Evolutionary conservation across 2,888 invertebrate species (phyloP).

Genomic region (Apocheima hispidaria): DNA sequence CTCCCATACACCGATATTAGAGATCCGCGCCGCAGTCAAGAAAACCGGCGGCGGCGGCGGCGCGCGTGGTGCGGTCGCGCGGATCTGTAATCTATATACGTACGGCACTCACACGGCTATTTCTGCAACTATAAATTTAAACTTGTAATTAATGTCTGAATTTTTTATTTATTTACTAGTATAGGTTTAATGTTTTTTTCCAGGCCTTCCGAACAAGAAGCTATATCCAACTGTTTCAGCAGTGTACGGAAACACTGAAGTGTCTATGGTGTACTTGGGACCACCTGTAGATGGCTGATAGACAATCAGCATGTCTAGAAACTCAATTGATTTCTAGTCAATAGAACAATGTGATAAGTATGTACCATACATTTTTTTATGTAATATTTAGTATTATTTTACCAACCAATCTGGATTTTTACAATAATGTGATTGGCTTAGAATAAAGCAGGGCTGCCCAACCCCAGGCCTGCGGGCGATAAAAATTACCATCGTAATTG

Average conservation of each 20-base stretch:
- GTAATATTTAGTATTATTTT: conserved; percentile 7
- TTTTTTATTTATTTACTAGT: no score
- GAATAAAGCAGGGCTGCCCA: not conserved
- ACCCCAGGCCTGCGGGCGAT: not conserved
- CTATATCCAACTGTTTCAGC: conserved; percentile 98
- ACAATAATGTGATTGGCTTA: not conserved
- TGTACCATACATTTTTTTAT: conserved; percentile 33
- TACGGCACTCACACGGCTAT: no score
- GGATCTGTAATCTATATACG: no score
- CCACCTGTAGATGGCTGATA: conserved; percentile 97
- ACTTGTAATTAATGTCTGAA: no score
- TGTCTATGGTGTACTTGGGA: conserved; percentile 99
- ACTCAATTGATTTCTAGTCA: conserved; percentile 56
- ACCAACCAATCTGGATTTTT: conserved; percentile 1
- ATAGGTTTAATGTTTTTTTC: conserved; percentile 49
- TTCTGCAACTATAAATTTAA: no score
- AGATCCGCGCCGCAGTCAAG: no score
- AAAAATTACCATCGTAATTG: not conserved
- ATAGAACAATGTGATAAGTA: conserved; percentile 57
- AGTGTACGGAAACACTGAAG: conserved; percentile 99
- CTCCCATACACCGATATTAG: no score
- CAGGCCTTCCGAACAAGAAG: conserved; percentile 96
- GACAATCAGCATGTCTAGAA: conserved; percentile 44
- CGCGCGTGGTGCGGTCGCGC: no score
- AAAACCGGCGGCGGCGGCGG: no score